Evolutionary conservation across 2,113 vertebrate genomes (phyloP).

Genomic region (Gambusia holbrooki): DNA sequence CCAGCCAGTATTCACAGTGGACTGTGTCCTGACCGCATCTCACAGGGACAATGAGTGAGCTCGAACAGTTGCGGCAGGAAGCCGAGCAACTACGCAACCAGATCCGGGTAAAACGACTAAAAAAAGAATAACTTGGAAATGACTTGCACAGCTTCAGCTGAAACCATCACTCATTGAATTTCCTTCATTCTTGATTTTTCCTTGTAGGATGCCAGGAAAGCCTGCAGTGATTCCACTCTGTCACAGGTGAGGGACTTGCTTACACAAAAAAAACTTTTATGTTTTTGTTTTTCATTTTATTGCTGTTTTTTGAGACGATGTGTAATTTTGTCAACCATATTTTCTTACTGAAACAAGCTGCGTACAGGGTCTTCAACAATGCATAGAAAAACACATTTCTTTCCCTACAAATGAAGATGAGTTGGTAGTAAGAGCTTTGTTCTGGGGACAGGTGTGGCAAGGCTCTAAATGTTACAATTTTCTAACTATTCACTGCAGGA

Average conservation of each 20-base stretch:
- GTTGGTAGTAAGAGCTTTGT: no score
- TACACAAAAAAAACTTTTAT: neutral
- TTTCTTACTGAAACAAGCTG: no score
- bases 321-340: neutral
- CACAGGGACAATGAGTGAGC: conserved; percentile 90
- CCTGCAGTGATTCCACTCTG: conserved; percentile 94
- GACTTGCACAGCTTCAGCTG: neutral
- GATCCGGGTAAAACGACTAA: conserved; percentile 84
- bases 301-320: neutral
- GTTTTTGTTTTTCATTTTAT: neutral
- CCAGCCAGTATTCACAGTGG: conserved; percentile 52
- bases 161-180: neutral
- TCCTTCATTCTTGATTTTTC: conserved; percentile 15
- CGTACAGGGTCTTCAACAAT: neutral
- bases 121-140: neutral
- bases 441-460: no score
- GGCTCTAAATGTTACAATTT: neutral
- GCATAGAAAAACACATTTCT: neutral
- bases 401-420: no score
- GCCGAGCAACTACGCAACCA: conserved; percentile 95
- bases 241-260: conserved; percentile 85
- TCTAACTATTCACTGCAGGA: neutral
- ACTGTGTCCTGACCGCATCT: conserved; percentile 66
- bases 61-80: conserved; percentile 97
- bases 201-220: conserved; percentile 96